Percentiles rank a stretch among this genome's conserved stretches.
phyloP scores from a whole-genome alignment of 2,888 invertebrate genomes.

The Arctia plantaginis region DNA sequence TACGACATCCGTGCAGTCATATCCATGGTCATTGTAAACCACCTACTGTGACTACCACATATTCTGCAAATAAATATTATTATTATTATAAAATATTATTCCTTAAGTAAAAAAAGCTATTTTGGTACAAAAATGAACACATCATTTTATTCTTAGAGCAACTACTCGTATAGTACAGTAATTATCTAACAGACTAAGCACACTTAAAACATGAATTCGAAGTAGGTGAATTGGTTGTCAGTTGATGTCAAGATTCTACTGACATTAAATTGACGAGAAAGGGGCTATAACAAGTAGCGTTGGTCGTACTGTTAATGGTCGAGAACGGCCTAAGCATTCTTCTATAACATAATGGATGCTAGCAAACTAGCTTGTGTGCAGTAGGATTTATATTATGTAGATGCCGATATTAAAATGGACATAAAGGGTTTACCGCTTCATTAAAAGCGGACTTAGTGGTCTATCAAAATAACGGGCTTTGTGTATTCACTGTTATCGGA shows the following conservation, averaged over 20 bases:
- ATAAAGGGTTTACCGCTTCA: not conserved
- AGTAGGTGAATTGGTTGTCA: conserved; percentile 22
- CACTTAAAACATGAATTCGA: conserved; percentile 21
- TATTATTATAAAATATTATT: too few relatives aligned
- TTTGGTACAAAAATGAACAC: not conserved
- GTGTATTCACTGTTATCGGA: not conserved
- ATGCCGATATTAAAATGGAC: not conserved
- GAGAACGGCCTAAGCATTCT: not conserved
- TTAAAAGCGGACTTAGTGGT: not conserved
- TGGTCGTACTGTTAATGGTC: conserved; percentile 5
- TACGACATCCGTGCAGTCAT: too few relatives aligned
- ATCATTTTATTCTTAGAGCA: not conserved
- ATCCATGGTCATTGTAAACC: too few relatives aligned
- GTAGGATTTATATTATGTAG: not conserved
- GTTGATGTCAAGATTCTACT: conserved; percentile 23
- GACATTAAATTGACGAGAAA: conserved; percentile 31
- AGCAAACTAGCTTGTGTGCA: not conserved
- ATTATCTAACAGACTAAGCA: conserved; percentile 7
- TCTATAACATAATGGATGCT: not conserved
- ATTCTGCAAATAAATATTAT: too few relatives aligned
- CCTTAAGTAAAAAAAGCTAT: not conserved
- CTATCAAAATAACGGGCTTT: not conserved
- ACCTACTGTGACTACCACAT: too few relatives aligned
- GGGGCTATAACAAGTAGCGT: conserved; percentile 29
- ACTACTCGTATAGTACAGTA: not conserved